Evolutionary conservation across 2,888 invertebrate species (phyloP), one percentile per base, ranked within the genome.

Genomic region (Plagiodera versicolora): DNA sequence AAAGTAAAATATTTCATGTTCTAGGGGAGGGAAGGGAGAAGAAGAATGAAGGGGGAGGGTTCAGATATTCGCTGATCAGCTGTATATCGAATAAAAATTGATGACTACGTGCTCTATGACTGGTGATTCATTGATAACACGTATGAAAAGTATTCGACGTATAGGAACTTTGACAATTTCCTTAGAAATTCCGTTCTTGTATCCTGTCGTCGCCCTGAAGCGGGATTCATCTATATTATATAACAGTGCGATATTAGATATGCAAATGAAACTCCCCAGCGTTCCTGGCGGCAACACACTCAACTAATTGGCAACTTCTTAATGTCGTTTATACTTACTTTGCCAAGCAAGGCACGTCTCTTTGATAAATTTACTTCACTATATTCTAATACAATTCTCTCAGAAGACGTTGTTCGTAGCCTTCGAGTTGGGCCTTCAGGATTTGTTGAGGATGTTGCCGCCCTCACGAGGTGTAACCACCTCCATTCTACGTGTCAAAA

Each of bases 321-420:
- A 80, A 80, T 79, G 78, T 80, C 80, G 79, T 80, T 80, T 80
- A 80, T 79, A 80, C 80, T 79, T 80, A 80, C 80, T 80, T 79
- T 79, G 74, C 79, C 75, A 80, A 73, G 77, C 79, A 74, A 77
- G 74, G 79, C 79, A 79, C 79, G 79, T 79, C 78, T 79, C 80
- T 80, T 80, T 80, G 80, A 79, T 78, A 79, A 76, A 77, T 78
- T 77, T 75, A 77, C 77, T 78, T 76, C 75, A 75, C 72, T 75
- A 73, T 73, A 72, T 73, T 74, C 73, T 76, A 76, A 76, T 77
- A 77, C 75, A 74, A 77, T 77, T 77, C 74, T 69, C 71, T 68
- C 70, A 14, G 39, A 71, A 72, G 71, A 73, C 72, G 70, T 72
- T 74, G 72, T 72, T 66, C 64, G 62, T 49, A 50, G 55, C 56